Evolutionary conservation across 2,797 vertebrate species (phyloP).

Genomic region (Notolepis coatsorum): DNA sequence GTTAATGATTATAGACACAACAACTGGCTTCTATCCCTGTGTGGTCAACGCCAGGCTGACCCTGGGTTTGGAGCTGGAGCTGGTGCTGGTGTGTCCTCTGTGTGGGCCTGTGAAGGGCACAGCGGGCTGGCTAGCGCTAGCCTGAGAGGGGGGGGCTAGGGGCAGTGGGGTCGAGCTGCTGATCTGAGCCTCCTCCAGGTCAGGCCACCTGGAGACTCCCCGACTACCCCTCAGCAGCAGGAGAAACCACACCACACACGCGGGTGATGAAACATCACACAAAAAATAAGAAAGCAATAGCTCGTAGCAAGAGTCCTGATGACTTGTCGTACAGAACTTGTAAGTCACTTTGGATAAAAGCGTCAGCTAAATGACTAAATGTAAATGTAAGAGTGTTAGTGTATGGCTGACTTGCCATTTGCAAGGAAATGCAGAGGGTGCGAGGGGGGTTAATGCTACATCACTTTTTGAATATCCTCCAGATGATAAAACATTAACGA

Average conservation of each 20-base stretch:
- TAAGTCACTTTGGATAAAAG: no score
- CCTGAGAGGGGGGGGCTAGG: constrained; percentile 38
- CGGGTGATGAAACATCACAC: constrained; percentile 68
- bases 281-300: constrained; percentile 39
- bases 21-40: constrained; percentile 68
- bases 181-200: constrained; percentile 33
- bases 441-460: constrained; percentile 17
- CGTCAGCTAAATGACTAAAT: no score
- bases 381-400: constrained; percentile 23
- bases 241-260: constrained; percentile 41
- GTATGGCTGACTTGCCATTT: constrained; percentile 44
- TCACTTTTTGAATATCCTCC: neutral
- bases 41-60: constrained; percentile 51
- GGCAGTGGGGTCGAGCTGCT: constrained; percentile 30
- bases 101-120: constrained; percentile 61
- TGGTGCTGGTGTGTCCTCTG: constrained; percentile 54
- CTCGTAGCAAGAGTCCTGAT: constrained; percentile 46
- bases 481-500: no score
- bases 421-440: constrained; percentile 40
- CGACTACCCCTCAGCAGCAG: constrained; percentile 53
- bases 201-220: constrained; percentile 68
- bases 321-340: no score
- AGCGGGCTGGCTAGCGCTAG: constrained; percentile 15
- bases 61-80: constrained; percentile 46
- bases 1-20: constrained; percentile 82